Evolutionary conservation across 2,888 invertebrate species (phyloP), one percentile per base, ranked within the genome.

Genomic region (Troides helena): DNA sequence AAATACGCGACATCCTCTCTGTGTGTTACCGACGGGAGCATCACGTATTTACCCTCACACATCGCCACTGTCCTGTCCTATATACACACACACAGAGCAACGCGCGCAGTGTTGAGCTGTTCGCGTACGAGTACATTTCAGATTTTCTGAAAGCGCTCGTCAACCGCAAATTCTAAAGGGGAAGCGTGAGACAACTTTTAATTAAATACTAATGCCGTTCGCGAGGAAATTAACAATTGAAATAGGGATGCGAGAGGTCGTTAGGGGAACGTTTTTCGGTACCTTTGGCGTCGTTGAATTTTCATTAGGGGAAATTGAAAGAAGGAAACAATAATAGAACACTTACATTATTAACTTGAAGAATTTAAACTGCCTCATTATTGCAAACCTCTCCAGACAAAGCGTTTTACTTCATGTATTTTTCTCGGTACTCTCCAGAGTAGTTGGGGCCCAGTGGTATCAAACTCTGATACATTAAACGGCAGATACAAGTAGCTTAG

Each of bases 181-280:
- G 76, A 71, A 76, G 78, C 79, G 81, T 76, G 81, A 84, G 82
- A 84, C 85, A 89, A 89, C 85, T 90, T 90, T 90, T 89, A 89
- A 89, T 90, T 89, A 90, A 90, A 89, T 82, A 89, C 86, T 89
- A 89, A 89, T 88, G 84, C 84, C 77, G 80, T 87, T 84, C 82
- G 82, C 83, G 81, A 84, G 83, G 79, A 83, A 87, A 85, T 88
- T 87, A 85, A 87, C 85, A 85, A 84, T 85, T 81, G 76, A 75
- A 77, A 65, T 84, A 88, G 83, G 76, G 85, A 76, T 72, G 85
- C 62, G 79, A 68, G 62, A 68, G 50, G 74, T 75, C 76, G 75
- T 78, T 72, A 67, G 62, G 17, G 46, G 21, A 43, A 60, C 10
- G 25, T 23, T 5, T 30, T 30, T 57, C 62, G 58, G 23, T 58